Base-by-base conservation (phyloP, 2,113 vertebrate genomes). In the Lophotis ruficrista region DNA sequence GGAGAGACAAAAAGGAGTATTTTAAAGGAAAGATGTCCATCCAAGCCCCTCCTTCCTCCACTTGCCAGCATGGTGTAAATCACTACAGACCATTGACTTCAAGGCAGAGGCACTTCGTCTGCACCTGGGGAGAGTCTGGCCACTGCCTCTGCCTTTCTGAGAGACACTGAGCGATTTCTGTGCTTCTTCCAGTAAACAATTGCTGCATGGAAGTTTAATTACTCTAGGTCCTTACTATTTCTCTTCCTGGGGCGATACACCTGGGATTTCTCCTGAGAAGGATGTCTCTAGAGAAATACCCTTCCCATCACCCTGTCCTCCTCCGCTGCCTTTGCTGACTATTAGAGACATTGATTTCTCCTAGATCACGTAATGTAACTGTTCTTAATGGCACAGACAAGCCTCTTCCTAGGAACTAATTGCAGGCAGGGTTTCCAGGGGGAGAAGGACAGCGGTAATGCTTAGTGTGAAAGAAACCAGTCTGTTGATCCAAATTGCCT, bases 281-380 rank as follows among this genome's bases (percentile, higher is more conserved):
- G 33, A 14, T 87, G 76, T 93, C 95, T 94, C 89, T 77, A 94
- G 91, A 90, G 96, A 76, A 96, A 93, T 38, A 90, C n/a, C 61
- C 83, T 72, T 93, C 82, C 88, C 86, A 88, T 83, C 76, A 28
- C 82, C 83, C 82, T 71, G 22, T 76, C 41, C n/a, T 93, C 57
- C 57, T 90, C 60, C 37, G 10, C 76, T 93, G 91, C 78, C 89
- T 97, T 93, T 95, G 56, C 89, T 94, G 80, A 90, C 96, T 96
- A 92, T 94, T 97, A 97, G 90, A 96, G 89, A 93, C 98, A 87
- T 97, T 93, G 96, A 98, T 98, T 97, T 97, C 93, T 96, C 90
- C 94, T 97, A 90, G 95, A 97, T 97, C 84, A 41, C 10, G 1
- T 95, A 95, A 94, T 91, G 73, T 89, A 98, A 78, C 96, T 96